A percentile compares a stretch with the other conserved stretches of the same genome.
phyloP scores from a whole-genome alignment of 2,797 vertebrate species.

The Ptychadena robeensis region DNA sequence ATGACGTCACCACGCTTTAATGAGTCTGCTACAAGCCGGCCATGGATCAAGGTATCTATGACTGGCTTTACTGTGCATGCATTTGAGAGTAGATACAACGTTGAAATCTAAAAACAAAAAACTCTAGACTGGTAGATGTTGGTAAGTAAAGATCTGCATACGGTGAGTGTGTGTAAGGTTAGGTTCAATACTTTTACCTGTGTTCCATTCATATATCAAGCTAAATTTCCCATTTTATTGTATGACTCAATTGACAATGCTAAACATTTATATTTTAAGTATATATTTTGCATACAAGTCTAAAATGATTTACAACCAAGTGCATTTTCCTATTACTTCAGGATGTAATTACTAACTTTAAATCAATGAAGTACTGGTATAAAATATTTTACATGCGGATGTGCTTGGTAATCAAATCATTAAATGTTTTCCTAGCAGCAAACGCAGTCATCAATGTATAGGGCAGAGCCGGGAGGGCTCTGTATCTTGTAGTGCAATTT shows the following conservation, averaged over 20 bases:
- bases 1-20: too few relatives aligned
- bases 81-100: too few relatives aligned
- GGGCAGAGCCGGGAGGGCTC: not conserved
- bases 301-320: not conserved
- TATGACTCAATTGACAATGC: not conserved
- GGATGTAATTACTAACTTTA: constrained; percentile 14
- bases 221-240: too few relatives aligned
- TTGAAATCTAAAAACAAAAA: too few relatives aligned
- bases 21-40: too few relatives aligned
- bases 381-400: constrained; percentile 23
- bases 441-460: constrained; percentile 15
- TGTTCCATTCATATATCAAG: too few relatives aligned
- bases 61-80: too few relatives aligned
- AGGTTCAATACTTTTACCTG: too few relatives aligned
- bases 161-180: too few relatives aligned
- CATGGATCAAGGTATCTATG: too few relatives aligned
- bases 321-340: constrained; percentile 16
- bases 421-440: constrained; percentile 19
- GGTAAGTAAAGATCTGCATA: too few relatives aligned
- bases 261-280: not conserved
- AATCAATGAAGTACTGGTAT: constrained; percentile 12
- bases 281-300: not conserved
- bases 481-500: constrained; percentile 18
- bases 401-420: constrained; percentile 20
- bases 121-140: too few relatives aligned